Conservation (phyloP, 2,888 invertebrate genomes). For the Disparrhopalites patrizii region DNA sequence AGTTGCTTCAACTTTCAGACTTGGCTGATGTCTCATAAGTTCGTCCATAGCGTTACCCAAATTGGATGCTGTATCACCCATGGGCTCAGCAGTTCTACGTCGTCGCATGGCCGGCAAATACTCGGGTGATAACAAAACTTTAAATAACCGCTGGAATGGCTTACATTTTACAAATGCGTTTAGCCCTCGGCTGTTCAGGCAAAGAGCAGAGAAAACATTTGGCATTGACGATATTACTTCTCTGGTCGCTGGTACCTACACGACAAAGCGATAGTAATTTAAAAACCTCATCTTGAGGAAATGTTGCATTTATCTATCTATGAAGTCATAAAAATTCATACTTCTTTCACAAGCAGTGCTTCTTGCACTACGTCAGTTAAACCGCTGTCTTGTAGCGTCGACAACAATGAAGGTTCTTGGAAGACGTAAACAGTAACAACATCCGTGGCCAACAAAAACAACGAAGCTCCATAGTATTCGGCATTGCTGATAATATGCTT, state of each 20-base stretch:
- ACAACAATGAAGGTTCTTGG: conserved; percentile 76
- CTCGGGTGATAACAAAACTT: conserved; percentile 71
- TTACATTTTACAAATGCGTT: conserved; percentile 71
- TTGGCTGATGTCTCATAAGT: conserved; percentile 81
- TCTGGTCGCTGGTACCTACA: conserved; percentile 62
- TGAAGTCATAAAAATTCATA: conserved; percentile 50
- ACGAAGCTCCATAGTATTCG: conserved; percentile 80
- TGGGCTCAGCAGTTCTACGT: conserved; percentile 70
- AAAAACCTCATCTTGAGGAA: no score
- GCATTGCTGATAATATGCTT: conserved; percentile 82
- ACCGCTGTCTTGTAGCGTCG: conserved; percentile 79
- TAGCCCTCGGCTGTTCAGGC: conserved; percentile 74
- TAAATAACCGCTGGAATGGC: conserved; percentile 77
- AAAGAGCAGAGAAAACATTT: conserved; percentile 80
- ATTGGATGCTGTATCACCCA: conserved; percentile 76
- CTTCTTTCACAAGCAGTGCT: conserved; percentile 76
- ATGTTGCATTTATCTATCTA: no score
- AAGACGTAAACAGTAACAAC: conserved; percentile 80
- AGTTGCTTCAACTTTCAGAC: conserved; percentile 71
- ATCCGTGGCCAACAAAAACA: conserved; percentile 77
- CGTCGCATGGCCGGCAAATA: conserved; percentile 82
- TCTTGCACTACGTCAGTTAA: conserved; percentile 79
- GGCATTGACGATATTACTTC: conserved; percentile 79
- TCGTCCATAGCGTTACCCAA: conserved; percentile 86
- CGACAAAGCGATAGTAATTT: conserved; percentile 7